Conservation (phyloP, 2,113 vertebrate species). For the Microcebus tavaratra region DNA sequence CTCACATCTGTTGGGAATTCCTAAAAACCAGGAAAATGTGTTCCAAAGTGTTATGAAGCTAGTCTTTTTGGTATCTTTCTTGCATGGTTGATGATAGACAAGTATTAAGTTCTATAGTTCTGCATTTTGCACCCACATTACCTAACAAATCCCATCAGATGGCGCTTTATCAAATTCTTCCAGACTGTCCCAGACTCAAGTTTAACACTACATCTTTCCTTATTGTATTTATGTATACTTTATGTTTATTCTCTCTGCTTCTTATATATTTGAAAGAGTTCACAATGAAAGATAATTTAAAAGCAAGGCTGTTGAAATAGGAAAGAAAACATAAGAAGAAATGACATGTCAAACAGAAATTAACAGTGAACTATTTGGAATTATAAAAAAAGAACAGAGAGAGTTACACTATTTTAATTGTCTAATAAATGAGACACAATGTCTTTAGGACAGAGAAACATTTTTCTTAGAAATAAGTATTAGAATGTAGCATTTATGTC, state of each 20-base stretch:
- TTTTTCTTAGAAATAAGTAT: constrained; percentile 29
- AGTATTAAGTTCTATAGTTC: constrained; percentile 6
- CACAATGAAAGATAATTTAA: not conserved
- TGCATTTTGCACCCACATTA: not conserved
- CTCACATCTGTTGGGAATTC: not conserved
- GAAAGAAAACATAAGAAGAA: not conserved
- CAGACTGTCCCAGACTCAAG: not conserved
- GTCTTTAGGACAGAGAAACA: not conserved
- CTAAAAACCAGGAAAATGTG: not conserved
- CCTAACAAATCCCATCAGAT: not conserved
- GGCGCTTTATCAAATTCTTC: constrained; percentile 13
- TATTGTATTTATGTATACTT: not conserved
- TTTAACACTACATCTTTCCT: not conserved
- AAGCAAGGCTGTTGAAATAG: constrained; percentile 17
- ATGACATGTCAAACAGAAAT: not conserved
- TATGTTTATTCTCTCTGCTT: constrained; percentile 17
- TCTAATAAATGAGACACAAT: not conserved
- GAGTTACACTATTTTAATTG: not conserved
- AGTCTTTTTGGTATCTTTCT: not conserved
- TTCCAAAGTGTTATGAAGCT: not conserved
- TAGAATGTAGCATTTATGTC: not conserved
- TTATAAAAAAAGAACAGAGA: not conserved
- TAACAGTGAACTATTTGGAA: constrained; percentile 11
- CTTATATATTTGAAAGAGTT: not conserved
- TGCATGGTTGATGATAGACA: not conserved